Conservation (phyloP, 2,888 invertebrate species). For the Blastobasis lacticolella region DNA sequence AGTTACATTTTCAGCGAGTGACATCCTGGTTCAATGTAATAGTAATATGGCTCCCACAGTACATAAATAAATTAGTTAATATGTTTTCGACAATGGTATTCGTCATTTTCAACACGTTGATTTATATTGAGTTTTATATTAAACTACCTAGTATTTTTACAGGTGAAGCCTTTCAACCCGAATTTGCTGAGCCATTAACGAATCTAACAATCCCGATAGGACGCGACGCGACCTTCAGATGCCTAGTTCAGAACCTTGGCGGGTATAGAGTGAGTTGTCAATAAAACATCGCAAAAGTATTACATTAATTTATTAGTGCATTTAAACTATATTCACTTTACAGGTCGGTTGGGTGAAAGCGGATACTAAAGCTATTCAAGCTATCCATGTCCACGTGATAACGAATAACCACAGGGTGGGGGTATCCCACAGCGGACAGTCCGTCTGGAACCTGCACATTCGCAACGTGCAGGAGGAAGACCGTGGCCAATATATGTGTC, state of each 20-base stretch:
- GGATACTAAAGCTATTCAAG: slow-evolving; percentile 94
- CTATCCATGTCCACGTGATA: slow-evolving; percentile 93
- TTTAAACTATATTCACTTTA: too few species aligned
- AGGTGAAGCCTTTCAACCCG: slow-evolving; percentile 87
- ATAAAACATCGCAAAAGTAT: too few species aligned
- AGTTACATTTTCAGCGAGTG: too few species aligned
- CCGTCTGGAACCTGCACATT: slow-evolving; percentile 93
- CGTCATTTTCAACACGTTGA: too few species aligned
- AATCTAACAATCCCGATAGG: slow-evolving; percentile 90
- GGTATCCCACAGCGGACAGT: slow-evolving; percentile 88
- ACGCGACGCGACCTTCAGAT: slow-evolving; percentile 90
- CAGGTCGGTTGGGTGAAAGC: slow-evolving; percentile 96
- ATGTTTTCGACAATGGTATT: neutral
- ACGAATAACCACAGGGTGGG: slow-evolving; percentile 92
- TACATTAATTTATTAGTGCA: too few species aligned
- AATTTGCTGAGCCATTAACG: slow-evolving; percentile 86
- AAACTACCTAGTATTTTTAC: slow-evolving; percentile 22
- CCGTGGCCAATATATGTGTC: slow-evolving; percentile 93
- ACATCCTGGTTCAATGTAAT: neutral
- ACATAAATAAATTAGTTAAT: neutral
- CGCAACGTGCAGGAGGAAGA: slow-evolving; percentile 90
- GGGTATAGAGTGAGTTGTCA: slow-evolving; percentile 87
- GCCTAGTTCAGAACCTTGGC: slow-evolving; percentile 89
- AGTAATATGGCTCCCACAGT: neutral
- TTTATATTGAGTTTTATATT: too few species aligned